Conservation (phyloP, 2,888 invertebrate genomes). For the Cerastis leucographa region DNA sequence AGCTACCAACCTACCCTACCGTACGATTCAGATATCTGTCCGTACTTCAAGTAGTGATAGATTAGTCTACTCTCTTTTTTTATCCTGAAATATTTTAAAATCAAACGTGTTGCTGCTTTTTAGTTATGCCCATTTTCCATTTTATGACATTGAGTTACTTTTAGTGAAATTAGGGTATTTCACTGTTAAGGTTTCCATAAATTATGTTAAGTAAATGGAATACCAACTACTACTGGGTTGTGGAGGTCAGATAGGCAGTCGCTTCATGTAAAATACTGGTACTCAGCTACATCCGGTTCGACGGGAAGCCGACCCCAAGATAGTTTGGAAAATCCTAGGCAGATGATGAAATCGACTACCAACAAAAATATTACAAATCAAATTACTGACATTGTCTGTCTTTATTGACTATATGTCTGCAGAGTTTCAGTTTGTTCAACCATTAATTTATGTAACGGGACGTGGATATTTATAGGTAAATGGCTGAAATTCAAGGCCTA, state of each 20-base stretch:
- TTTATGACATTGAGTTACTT: background rate
- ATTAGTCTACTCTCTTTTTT: background rate
- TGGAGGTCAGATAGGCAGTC: too few species aligned
- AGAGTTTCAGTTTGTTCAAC: background rate
- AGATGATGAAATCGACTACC: too few species aligned
- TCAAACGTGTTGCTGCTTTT: background rate
- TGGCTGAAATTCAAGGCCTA: conserved; percentile 31
- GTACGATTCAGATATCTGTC: background rate
- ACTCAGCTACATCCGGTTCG: too few species aligned
- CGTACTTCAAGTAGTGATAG: background rate
- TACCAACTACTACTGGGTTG: too few species aligned
- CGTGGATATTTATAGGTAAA: background rate
- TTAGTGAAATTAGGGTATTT: background rate
- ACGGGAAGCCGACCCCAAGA: too few species aligned
- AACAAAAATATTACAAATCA: background rate
- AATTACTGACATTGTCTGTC: background rate
- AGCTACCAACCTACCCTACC: too few species aligned
- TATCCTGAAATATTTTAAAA: background rate
- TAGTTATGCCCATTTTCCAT: background rate
- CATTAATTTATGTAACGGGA: background rate
- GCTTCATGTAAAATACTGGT: too few species aligned
- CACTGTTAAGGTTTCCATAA: too few species aligned
- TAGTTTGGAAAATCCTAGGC: too few species aligned
- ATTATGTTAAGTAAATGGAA: too few species aligned
- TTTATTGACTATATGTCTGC: background rate